Evolutionary conservation across 2,113 vertebrate species (phyloP).

Genomic region (Potamarius usumacintae): DNA sequence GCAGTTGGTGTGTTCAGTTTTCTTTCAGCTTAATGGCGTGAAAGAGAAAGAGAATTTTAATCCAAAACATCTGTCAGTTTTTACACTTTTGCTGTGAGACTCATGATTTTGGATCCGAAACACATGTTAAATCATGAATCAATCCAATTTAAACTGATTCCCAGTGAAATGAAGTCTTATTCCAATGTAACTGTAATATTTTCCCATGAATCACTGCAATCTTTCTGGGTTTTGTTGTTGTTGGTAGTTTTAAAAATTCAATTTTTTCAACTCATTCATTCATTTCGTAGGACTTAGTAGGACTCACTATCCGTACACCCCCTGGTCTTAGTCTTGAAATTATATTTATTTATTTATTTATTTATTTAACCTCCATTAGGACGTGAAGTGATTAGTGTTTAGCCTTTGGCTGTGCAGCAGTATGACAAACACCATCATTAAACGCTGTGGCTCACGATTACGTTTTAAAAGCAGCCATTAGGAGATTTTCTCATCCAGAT

Average conservation of each 20-base stretch:
- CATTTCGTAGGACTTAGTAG: not conserved
- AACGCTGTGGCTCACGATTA: not conserved
- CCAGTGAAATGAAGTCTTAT: not conserved
- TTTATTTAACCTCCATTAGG: not conserved
- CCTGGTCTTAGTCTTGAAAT: not conserved
- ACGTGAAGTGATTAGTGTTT: not conserved
- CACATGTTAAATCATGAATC: not conserved
- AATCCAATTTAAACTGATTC: too few relatives aligned
- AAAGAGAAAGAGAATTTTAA: not conserved
- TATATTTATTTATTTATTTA: not conserved
- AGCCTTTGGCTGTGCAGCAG: not conserved
- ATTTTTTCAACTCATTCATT: not conserved
- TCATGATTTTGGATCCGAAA: not conserved
- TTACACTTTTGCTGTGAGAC: not conserved
- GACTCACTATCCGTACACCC: not conserved
- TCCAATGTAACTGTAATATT: not conserved
- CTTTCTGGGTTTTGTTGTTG: too few relatives aligned
- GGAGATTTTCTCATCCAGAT: not conserved
- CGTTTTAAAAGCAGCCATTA: slow-evolving; percentile 8
- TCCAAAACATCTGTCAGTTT: not conserved
- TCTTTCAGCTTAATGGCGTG: not conserved
- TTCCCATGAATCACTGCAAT: not conserved
- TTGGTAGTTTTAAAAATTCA: too few relatives aligned
- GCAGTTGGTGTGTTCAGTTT: not conserved
- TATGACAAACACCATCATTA: not conserved